Evolutionary conservation across 2,113 vertebrate species (phyloP).

Genomic region (Turnix velox): DNA sequence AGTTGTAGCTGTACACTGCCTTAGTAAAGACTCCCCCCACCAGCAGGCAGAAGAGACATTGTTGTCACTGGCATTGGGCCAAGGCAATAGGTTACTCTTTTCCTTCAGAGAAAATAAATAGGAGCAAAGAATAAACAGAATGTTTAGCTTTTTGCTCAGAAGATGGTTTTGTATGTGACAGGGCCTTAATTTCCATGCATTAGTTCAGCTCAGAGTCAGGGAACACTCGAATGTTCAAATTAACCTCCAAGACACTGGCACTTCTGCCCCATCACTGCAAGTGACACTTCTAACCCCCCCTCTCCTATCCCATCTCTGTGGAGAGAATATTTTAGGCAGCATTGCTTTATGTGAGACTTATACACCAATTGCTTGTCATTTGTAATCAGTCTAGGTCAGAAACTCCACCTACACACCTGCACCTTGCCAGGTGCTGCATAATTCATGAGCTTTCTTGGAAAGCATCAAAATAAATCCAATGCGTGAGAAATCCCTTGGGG

Average conservation of each 20-base stretch:
- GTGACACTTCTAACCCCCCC: no score
- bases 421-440: not conserved
- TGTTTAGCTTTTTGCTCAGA: not conserved
- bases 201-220: not conserved
- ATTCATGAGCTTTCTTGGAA: not conserved
- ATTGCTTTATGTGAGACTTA: not conserved
- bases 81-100: not conserved
- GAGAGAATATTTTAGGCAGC: not conserved
- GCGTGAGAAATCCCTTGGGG: not conserved
- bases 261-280: accelerated
- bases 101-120: not conserved
- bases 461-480: not conserved
- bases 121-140: not conserved
- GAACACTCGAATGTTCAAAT: not conserved
- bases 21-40: no score
- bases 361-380: not conserved
- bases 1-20: not conserved
- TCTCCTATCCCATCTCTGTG: not conserved
- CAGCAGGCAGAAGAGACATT: not conserved
- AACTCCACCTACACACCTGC: not conserved
- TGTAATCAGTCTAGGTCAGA: no score
- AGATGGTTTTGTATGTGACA: not conserved
- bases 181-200: not conserved
- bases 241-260: not conserved
- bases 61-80: not conserved